Evolutionary conservation across 1,140 invertebrate genomes (phyloP).

Genomic region (Drosophila lowei): DNA sequence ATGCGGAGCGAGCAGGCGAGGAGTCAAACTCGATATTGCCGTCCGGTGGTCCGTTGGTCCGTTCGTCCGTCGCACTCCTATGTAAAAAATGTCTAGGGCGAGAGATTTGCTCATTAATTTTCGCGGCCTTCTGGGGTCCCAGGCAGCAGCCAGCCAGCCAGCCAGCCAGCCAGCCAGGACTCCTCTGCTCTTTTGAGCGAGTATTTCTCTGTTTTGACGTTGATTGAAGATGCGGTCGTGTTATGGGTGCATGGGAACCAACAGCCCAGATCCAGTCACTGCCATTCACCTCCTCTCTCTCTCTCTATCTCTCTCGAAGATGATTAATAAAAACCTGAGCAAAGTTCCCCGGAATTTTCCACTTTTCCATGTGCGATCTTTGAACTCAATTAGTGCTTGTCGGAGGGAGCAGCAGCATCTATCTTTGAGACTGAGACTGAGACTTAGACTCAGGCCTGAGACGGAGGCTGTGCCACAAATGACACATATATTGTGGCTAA

Average conservation of each 20-base stretch:
- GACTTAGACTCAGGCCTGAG: neutral
- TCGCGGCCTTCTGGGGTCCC: slow-evolving; percentile 40
- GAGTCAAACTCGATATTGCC: slow-evolving; percentile 45
- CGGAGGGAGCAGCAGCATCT: slow-evolving; percentile 28
- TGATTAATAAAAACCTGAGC: slow-evolving; percentile 59
- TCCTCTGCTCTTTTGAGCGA: slow-evolving; percentile 9
- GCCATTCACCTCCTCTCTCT: neutral
- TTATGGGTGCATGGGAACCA: slow-evolving; percentile 69
- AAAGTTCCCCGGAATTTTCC: slow-evolving; percentile 51
- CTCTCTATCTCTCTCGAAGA: slow-evolving; percentile 7
- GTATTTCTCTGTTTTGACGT: slow-evolving; percentile 51
- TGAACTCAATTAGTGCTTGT: slow-evolving; percentile 74
- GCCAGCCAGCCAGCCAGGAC: neutral
- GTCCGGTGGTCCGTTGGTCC: slow-evolving; percentile 9
- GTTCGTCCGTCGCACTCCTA: slow-evolving; percentile 15
- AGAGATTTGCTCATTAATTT: slow-evolving; percentile 80
- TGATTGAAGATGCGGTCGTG: slow-evolving; percentile 78
- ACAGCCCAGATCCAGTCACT: neutral
- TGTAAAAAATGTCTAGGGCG: slow-evolving; percentile 60
- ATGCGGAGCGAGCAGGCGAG: slow-evolving; percentile 1
- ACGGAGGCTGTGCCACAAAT: slow-evolving; percentile 39
- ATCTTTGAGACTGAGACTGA: slow-evolving; percentile 1
- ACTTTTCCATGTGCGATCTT: slow-evolving; percentile 60
- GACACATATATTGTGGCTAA: slow-evolving; percentile 62
- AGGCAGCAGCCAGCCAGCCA: neutral